A percentile compares a stretch with the other conserved stretches of the same genome.
Conservation (phyloP, 2,797 vertebrate species). For the Pangasius djambal region DNA sequence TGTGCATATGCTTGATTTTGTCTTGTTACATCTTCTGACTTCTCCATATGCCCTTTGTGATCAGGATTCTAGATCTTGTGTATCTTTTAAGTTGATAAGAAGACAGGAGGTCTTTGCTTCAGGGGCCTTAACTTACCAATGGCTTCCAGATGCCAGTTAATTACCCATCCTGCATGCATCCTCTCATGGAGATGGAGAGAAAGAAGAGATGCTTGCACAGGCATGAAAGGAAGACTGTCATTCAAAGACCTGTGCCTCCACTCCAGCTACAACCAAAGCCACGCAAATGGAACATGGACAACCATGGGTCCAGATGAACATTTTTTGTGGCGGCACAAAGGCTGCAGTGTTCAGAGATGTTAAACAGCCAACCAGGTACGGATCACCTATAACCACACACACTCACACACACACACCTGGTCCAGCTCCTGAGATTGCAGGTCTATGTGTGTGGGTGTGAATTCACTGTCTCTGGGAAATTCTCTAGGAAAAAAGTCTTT, state of each 20-base stretch:
- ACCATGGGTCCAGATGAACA: conserved; percentile 19
- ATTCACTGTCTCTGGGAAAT: conserved; percentile 54
- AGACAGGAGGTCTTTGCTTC: conserved; percentile 77
- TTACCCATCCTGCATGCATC: conserved; percentile 75
- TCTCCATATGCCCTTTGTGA: conserved; percentile 52
- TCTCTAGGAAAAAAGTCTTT: conserved; percentile 38
- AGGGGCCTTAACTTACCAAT: conserved; percentile 83
- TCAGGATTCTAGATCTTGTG: conserved; percentile 52
- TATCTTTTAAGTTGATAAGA: conserved; percentile 74
- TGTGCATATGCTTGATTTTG: conserved; percentile 11
- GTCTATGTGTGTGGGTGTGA: conserved; percentile 57
- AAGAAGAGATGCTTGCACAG: conserved; percentile 31
- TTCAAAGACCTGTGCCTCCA: conserved; percentile 16
- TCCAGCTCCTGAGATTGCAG: conserved; percentile 40
- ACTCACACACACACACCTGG: conserved; percentile 60
- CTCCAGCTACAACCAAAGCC: conserved; percentile 26
- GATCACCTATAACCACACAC: conserved; percentile 70
- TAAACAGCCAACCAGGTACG: conserved; percentile 70
- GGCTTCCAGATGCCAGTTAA: conserved; percentile 92
- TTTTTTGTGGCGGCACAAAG: conserved; percentile 65
- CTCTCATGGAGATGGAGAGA: conserved; percentile 43
- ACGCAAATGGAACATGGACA: conserved; percentile 32
- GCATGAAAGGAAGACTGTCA: conserved; percentile 44
- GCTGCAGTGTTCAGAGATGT: conserved; percentile 71
- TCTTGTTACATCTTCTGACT: conserved; percentile 30